phyloP scores from a whole-genome alignment of 2,113 vertebrate genomes.

The Monarcha castaneiventris region DNA sequence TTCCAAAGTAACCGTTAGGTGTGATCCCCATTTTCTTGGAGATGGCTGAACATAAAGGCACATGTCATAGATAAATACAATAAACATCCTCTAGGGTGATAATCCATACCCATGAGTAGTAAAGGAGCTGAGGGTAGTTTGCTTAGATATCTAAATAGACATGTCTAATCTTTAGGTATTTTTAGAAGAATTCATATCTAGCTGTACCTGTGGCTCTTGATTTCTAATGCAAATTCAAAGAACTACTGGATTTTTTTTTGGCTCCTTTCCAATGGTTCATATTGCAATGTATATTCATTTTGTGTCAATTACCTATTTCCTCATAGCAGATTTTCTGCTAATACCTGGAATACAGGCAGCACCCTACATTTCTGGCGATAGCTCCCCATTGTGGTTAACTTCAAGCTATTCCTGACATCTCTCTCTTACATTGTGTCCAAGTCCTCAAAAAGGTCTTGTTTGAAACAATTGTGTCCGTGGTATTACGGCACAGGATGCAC shows the following conservation, averaged over 20 bases:
- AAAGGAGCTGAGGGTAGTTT: neutral
- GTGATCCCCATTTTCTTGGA: neutral
- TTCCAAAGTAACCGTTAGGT: rapidly evolving
- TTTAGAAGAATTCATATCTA: neutral
- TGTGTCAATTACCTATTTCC: neutral
- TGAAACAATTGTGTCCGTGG: neutral
- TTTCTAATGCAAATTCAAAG: neutral
- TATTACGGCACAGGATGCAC: neutral
- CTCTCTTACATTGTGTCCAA: neutral
- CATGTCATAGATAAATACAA: neutral
- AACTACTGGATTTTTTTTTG: neutral
- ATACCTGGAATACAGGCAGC: neutral
- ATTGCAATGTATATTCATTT: neutral
- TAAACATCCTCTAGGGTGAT: neutral
- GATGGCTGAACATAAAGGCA: neutral
- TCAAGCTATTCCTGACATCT: neutral
- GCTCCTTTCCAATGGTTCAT: neutral
- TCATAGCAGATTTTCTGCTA: neutral
- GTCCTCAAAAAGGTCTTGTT: neutral
- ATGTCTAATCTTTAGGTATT: neutral
- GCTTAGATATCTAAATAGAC: neutral
- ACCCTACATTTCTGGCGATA: neutral
- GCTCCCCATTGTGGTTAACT: neutral
- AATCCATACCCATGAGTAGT: neutral
- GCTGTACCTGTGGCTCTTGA: neutral